Conservation (phyloP, 2,888 invertebrate species). For the Apamea anceps region DNA sequence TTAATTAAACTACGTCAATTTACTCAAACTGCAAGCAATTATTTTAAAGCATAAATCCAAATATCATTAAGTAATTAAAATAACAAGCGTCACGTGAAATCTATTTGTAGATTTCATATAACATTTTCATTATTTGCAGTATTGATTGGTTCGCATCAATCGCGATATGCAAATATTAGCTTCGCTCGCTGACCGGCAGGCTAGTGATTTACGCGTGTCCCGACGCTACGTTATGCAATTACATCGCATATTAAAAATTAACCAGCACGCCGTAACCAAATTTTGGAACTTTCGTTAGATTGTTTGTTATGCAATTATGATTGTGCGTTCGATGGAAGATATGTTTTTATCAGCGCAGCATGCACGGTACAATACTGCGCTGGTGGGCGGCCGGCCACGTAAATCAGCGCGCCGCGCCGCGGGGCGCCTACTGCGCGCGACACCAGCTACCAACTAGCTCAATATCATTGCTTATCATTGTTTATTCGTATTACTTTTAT, state of each 20-base stretch:
- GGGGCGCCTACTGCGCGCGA: conserved; percentile 71
- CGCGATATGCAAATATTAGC: conserved; percentile 90
- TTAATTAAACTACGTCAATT: conserved; percentile 41
- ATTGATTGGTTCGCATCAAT: conserved; percentile 90
- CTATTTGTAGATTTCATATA: conserved; percentile 84
- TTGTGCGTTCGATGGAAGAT: conserved; percentile 24
- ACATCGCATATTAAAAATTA: conserved; percentile 89
- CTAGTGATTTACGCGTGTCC: conserved; percentile 85
- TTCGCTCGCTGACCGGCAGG: conserved; percentile 80
- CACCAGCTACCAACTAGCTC: conserved; percentile 56
- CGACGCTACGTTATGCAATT: conserved; percentile 87
- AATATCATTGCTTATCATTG: conserved; percentile 31
- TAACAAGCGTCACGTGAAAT: conserved; percentile 75
- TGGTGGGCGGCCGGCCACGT: conserved; percentile 62
- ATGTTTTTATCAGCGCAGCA: conserved; percentile 14
- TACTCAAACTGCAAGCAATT: conserved; percentile 24
- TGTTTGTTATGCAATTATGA: conserved; percentile 49
- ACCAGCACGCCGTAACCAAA: conserved; percentile 67
- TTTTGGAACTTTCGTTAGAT: conserved; percentile 52
- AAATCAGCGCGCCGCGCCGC: conserved; percentile 71
- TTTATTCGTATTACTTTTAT: conserved; percentile 25
- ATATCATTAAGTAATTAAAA: conserved; percentile 69
- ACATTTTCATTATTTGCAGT: conserved; percentile 89
- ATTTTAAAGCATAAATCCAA: conserved; percentile 47
- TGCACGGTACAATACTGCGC: conserved; percentile 12